These are phyloP conservation scores for Apotomis betuletana DNA, from an alignment of 2,888 invertebrate genomes.

Conservation along the genomic window DNA sequence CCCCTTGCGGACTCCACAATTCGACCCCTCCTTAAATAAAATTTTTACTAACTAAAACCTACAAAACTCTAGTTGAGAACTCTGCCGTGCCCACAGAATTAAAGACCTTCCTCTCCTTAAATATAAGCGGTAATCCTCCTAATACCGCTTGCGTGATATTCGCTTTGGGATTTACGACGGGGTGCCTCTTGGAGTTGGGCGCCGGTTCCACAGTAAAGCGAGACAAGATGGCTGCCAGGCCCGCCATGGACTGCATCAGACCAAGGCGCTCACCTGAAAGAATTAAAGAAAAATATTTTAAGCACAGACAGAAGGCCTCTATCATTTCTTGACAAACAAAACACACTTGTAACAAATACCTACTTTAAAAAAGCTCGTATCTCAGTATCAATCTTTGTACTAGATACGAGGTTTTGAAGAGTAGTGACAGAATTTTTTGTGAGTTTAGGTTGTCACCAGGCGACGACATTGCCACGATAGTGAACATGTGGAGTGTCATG, in stretches of 20 bases:
- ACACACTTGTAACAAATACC: too few relatives aligned
- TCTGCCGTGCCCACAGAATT: neutral
- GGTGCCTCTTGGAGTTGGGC: slow-evolving; percentile 51
- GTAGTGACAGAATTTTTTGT: too few relatives aligned
- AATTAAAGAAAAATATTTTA: neutral
- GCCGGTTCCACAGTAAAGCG: slow-evolving; percentile 62
- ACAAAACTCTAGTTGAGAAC: neutral
- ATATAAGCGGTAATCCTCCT: neutral
- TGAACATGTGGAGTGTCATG: too few relatives aligned
- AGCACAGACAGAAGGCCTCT: too few relatives aligned
- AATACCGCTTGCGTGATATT: slow-evolving; percentile 57
- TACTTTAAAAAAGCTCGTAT: too few relatives aligned
- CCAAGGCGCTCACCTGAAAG: slow-evolving; percentile 66
- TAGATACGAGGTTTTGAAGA: too few relatives aligned
- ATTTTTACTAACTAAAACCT: neutral
- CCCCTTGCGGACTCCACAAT: too few relatives aligned
- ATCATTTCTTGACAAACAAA: too few relatives aligned
- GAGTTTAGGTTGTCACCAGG: too few relatives aligned
- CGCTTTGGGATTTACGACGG: slow-evolving; percentile 55
- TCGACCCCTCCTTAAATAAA: too few relatives aligned
- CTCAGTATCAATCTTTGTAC: too few relatives aligned
- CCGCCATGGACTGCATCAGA: slow-evolving; percentile 70
- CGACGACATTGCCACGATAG: too few relatives aligned
- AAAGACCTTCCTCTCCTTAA: slow-evolving; percentile 13
- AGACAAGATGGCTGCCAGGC: slow-evolving; percentile 65